Conservation (phyloP, 2,888 invertebrate species). For the Drosophila fulvimacula region DNA sequence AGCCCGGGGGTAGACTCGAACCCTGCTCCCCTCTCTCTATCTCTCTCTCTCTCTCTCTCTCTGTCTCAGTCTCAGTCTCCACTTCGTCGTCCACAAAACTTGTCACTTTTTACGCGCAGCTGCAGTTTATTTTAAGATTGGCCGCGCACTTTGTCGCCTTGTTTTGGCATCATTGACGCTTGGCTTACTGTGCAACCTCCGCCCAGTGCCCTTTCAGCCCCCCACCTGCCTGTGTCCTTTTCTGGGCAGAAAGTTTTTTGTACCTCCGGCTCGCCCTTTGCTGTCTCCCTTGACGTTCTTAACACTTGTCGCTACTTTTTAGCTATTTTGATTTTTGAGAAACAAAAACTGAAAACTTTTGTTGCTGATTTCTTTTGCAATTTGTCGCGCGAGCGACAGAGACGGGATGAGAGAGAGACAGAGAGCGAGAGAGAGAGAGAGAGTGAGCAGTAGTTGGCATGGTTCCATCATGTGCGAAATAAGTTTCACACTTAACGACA, state of each 20-base stretch:
- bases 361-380: conserved; percentile 80
- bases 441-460: conserved; percentile 22
- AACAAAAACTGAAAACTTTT: conserved; percentile 76
- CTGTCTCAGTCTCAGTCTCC: conserved; percentile 2
- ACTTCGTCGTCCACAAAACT: conserved; percentile 55
- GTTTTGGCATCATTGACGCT: conserved; percentile 60
- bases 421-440: not conserved
- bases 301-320: conserved; percentile 81
- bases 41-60: conserved; percentile 9
- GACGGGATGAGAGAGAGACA: not conserved
- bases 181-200: conserved; percentile 56
- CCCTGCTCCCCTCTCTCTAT: conserved; percentile 2
- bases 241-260: conserved; percentile 53
- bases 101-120: conserved; percentile 80
- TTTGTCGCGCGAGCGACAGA: conserved; percentile 43
- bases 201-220: not conserved
- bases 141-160: conserved; percentile 76
- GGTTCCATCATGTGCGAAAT: conserved; percentile 78
- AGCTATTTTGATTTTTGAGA: conserved; percentile 78
- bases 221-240: conserved; percentile 25
- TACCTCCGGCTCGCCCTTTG: conserved; percentile 3
- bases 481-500: conserved; percentile 81
- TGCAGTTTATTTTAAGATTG: conserved; percentile 81
- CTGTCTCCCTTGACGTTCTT: conserved; percentile 11
- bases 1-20: not conserved